Conservation (phyloP, 2,113 vertebrate genomes). For the Bufo bufo region DNA sequence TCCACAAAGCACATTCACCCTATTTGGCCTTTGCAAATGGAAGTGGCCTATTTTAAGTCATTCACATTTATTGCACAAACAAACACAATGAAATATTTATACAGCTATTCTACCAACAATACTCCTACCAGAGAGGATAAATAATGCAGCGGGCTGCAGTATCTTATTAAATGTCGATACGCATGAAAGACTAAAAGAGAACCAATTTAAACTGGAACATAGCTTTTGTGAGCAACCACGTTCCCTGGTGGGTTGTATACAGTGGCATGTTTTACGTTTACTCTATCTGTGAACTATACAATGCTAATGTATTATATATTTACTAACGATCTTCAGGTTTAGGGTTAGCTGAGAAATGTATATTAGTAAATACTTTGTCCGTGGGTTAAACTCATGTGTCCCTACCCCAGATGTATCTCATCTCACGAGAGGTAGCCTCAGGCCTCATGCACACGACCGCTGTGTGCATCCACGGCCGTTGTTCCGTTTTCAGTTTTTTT, state of each 20-base stretch:
- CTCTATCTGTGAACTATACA: not conserved
- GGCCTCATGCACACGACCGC: too few species aligned
- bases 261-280: not conserved
- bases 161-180: slow-evolving; percentile 13
- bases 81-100: slow-evolving; percentile 36
- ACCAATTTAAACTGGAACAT: not conserved
- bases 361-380: not conserved
- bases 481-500: too few species aligned
- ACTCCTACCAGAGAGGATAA: not conserved
- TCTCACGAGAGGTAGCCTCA: too few species aligned
- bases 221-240: not conserved
- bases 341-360: not conserved
- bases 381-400: not conserved
- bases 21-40: not conserved
- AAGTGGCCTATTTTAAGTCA: not conserved
- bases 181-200: not conserved
- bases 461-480: too few species aligned
- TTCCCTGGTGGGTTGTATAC: not conserved
- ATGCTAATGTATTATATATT: too few species aligned
- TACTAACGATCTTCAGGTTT: not conserved
- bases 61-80: slow-evolving; percentile 11
- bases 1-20: not conserved
- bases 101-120: not conserved
- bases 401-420: not conserved
- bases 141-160: not conserved